These are phyloP conservation scores for Drosophila lowei DNA, from an alignment of 1,140 invertebrate species.

Conservation along the genomic window DNA sequence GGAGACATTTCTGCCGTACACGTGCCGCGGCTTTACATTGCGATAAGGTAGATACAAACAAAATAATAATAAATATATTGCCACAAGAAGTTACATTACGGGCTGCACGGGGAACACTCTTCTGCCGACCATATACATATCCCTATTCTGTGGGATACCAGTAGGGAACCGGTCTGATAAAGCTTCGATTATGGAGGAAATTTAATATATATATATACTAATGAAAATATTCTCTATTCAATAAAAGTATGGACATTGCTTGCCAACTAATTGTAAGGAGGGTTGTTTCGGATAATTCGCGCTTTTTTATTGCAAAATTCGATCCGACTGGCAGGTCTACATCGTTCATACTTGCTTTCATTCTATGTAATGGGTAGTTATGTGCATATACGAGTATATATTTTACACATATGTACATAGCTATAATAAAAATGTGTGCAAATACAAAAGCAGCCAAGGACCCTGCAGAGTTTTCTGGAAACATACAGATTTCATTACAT, in stretches of 20 bases:
- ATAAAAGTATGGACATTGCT: no score
- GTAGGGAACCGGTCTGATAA: no score
- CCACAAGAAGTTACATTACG: not conserved
- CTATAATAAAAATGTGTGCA: conserved; percentile 30
- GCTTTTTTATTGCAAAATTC: no score
- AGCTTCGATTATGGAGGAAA: no score
- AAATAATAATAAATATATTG: conserved; percentile 37
- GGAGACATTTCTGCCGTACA: conserved; percentile 54
- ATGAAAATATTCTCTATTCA: not conserved
- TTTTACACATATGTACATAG: conserved; percentile 12
- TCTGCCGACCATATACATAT: no score
- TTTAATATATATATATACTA: not conserved
- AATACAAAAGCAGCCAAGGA: conserved; percentile 34
- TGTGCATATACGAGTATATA: not conserved
- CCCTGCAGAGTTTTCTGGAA: conserved; percentile 29
- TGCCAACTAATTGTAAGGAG: no score
- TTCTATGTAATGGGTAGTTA: no score
- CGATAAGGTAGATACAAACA: conserved; percentile 53
- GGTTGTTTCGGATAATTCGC: no score
- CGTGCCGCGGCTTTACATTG: conserved; percentile 69
- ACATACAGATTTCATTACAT: conserved; percentile 54
- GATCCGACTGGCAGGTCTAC: no score
- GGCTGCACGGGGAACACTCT: not conserved
- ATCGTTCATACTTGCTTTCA: no score
- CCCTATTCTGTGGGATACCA: no score